phyloP scores from a whole-genome alignment of 1,140 invertebrate genomes.

The Saccostrea glomerata region DNA sequence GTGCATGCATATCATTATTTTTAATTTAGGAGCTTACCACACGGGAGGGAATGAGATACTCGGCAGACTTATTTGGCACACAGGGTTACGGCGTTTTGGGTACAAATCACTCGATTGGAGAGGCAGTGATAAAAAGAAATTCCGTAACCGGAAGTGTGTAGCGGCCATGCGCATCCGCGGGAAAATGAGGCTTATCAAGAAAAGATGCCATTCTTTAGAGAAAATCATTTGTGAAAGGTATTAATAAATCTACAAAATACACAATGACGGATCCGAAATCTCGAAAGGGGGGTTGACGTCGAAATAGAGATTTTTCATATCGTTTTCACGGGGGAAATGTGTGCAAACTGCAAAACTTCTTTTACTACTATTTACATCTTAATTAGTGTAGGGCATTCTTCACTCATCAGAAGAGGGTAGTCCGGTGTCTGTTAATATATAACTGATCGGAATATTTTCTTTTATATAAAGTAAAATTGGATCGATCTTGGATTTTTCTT shows the following conservation, averaged over 20 bases:
- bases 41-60: neutral
- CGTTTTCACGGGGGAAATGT: neutral
- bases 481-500: neutral
- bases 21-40: neutral
- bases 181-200: neutral
- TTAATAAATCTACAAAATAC: neutral
- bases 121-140: conserved; percentile 7
- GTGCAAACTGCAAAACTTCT: neutral
- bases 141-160: neutral
- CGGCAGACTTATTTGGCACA: neutral
- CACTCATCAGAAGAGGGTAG: no score
- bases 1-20: neutral
- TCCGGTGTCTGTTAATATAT: no score
- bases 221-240: conserved; percentile 6
- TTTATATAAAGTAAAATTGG: neutral
- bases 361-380: neutral
- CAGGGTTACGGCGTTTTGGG: neutral
- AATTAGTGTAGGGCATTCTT: neutral
- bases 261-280: neutral
- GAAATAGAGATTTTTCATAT: neutral
- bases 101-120: neutral
- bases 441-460: no score
- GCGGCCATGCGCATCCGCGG: neutral
- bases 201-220: neutral
- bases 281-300: no score